These are phyloP conservation scores for Plagiodera versicolora DNA, from an alignment of 2,888 invertebrate genomes.

Conservation along the genomic window DNA sequence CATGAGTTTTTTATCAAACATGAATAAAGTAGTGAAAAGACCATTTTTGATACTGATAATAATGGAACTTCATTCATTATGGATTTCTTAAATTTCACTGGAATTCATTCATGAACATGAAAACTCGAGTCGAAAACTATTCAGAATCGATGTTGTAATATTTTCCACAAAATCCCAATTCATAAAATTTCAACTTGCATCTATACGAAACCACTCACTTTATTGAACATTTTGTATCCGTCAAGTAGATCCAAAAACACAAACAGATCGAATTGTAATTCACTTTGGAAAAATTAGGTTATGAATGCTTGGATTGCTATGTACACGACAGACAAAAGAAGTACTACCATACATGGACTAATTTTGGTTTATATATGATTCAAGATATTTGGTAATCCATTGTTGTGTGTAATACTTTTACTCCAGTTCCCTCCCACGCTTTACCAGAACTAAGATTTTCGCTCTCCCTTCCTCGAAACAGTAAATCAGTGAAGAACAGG, in stretches of 20 bases:
- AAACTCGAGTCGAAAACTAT: too few species aligned
- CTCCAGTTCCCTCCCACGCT: constrained; percentile 49
- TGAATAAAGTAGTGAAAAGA: too few species aligned
- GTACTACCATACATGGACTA: constrained; percentile 37
- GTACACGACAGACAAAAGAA: constrained; percentile 34
- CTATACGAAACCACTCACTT: neutral
- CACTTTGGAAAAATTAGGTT: neutral
- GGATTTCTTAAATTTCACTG: too few species aligned
- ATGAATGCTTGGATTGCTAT: neutral
- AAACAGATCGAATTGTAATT: neutral
- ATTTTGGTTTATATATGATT: constrained; percentile 52
- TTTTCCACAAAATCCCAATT: too few species aligned
- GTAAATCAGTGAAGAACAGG: constrained; percentile 21
- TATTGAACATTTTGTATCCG: neutral
- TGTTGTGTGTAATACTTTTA: constrained; percentile 53
- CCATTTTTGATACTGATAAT: too few species aligned
- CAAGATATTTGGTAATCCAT: constrained; percentile 51
- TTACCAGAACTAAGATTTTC: constrained; percentile 16
- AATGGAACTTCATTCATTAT: too few species aligned
- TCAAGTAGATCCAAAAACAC: neutral
- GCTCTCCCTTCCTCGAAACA: constrained; percentile 25
- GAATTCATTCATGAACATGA: too few species aligned
- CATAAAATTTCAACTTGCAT: too few species aligned
- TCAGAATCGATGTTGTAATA: too few species aligned
- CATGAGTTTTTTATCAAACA: too few species aligned